phyloP scores from a whole-genome alignment of 2,113 vertebrate species.

The Coturnix japonica region DNA sequence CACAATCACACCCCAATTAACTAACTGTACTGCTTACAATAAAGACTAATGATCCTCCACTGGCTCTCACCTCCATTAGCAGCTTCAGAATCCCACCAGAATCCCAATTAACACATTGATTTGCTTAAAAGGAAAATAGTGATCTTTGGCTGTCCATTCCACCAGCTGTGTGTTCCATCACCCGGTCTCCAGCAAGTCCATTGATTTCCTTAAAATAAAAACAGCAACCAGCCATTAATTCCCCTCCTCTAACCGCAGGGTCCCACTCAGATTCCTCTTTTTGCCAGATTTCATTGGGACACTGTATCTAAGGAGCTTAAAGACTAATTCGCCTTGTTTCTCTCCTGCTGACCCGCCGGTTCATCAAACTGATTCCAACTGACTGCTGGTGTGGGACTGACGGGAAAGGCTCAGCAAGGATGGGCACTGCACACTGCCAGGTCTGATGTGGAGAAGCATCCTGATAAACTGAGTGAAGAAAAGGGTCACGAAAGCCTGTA shows the following conservation, averaged over 20 bases:
- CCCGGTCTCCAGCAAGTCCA: constrained; percentile 36
- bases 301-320: constrained; percentile 27
- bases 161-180: constrained; percentile 65
- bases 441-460: constrained; percentile 27
- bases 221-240: constrained; percentile 30
- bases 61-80: constrained; percentile 49
- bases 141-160: constrained; percentile 56
- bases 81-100: constrained; percentile 65
- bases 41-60: constrained; percentile 56
- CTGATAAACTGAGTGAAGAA: not conserved
- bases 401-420: constrained; percentile 35
- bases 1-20: constrained; percentile 48
- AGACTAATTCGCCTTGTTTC: not conserved
- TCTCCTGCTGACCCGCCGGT: constrained; percentile 49
- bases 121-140: constrained; percentile 65
- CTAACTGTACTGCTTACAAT: constrained; percentile 42
- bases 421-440: constrained; percentile 10
- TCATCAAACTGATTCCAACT: constrained; percentile 63
- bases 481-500: constrained; percentile 45
- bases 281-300: not conserved
- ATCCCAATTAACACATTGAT: constrained; percentile 72
- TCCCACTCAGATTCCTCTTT: constrained; percentile 21
- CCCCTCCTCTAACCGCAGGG: not conserved
- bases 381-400: constrained; percentile 51
- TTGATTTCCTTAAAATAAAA: constrained; percentile 61